Conservation (phyloP, 2,797 vertebrate genomes). For the Molossus molossus region DNA sequence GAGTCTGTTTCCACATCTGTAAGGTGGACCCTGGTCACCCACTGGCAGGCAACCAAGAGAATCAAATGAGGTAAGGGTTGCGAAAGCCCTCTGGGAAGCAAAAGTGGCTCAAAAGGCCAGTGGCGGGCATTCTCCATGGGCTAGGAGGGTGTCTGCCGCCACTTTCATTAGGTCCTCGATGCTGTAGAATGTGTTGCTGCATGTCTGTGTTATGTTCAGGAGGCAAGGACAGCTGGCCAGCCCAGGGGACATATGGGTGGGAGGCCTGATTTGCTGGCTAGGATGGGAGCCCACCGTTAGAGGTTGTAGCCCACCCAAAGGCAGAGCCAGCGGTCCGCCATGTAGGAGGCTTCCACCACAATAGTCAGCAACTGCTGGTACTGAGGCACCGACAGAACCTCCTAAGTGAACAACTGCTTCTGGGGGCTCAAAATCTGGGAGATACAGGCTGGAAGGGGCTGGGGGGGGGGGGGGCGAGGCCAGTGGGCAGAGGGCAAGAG, state of each 20-base stretch:
- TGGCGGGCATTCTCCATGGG: neutral
- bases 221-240: neutral
- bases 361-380: neutral
- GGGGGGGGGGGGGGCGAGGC: neutral
- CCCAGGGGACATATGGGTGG: neutral
- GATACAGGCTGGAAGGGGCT: neutral
- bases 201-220: neutral
- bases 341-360: neutral
- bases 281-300: neutral
- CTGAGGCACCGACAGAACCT: neutral
- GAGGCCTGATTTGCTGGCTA: too few species aligned
- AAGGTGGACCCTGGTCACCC: neutral
- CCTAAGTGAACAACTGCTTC: neutral
- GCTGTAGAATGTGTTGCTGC: neutral
- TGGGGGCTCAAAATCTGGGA: neutral
- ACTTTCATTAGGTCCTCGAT: neutral
- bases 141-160: neutral
- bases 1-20: neutral
- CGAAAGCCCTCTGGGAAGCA: neutral
- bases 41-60: rapidly evolving
- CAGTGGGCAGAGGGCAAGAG: neutral
- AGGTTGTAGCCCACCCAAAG: neutral
- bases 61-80: neutral
- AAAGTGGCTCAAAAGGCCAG: neutral
- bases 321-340: neutral